These are phyloP conservation scores for Haliclystus octoradiatus DNA, from an alignment of 30 jellyfish, hydroid and myxozoan species.

Conservation along the genomic window DNA sequence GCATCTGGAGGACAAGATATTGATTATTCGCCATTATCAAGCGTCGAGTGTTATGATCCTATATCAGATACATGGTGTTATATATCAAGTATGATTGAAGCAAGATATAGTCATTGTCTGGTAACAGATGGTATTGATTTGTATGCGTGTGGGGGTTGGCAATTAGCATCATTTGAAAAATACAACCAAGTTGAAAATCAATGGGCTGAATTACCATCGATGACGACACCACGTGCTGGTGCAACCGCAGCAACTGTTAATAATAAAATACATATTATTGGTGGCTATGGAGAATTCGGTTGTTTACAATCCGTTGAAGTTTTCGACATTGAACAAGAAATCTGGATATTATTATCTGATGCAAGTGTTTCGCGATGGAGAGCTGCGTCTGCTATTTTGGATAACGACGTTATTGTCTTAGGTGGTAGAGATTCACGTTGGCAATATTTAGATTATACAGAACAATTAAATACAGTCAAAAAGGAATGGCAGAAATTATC, in stretches of 20 bases:
- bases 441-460: conserved; percentile 76
- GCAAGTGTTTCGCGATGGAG: conserved; percentile 78
- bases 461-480: conserved; percentile 38
- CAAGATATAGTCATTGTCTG: conserved; percentile 84
- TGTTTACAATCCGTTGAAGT: conserved; percentile 56
- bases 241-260: conserved; percentile 47
- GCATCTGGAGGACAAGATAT: conserved; percentile 93
- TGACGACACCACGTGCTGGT: conserved; percentile 82
- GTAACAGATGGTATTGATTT: conserved; percentile 38
- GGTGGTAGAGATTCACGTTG: conserved; percentile 86
- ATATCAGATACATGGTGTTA: conserved; percentile 22
- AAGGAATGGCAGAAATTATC: conserved; percentile 34
- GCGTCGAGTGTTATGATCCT: conserved; percentile 58
- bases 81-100: conserved; percentile 40
- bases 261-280: conserved; percentile 55
- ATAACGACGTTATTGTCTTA: conserved; percentile 30
- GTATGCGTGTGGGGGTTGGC: conserved; percentile 94
- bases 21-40: conserved; percentile 38
- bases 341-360: not conserved
- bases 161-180: conserved; percentile 50
- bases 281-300: conserved; percentile 70
- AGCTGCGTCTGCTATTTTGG: conserved; percentile 46
- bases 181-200: conserved; percentile 17
- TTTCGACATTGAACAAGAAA: not conserved
- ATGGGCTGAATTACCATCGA: conserved; percentile 56